These are phyloP conservation scores for Calycopis cecrops DNA, from an alignment of 1,140 invertebrate genomes.

Conservation along the genomic window DNA sequence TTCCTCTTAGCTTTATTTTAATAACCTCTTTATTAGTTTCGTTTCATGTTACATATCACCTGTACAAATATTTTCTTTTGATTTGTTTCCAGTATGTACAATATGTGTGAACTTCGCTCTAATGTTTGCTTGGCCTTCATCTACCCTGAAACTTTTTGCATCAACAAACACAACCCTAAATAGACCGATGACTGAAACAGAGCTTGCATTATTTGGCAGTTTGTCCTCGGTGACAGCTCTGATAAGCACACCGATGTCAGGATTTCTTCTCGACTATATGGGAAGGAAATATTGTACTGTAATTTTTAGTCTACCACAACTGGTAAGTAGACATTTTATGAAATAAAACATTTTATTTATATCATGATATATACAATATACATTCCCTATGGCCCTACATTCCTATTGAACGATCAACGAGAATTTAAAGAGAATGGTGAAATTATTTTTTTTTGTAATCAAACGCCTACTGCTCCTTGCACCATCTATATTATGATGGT, in stretches of 20 bases:
- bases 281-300: conserved; percentile 39
- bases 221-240: conserved; percentile 38
- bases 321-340: conserved; percentile 36
- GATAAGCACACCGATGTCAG: conserved; percentile 32
- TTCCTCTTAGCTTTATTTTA: no score
- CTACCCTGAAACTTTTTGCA: conserved; percentile 35
- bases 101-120: conserved; percentile 31
- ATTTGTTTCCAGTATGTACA: conserved; percentile 28
- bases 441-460: no score
- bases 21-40: no score
- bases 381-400: no score
- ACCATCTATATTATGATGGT: no score
- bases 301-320: conserved; percentile 28
- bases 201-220: conserved; percentile 36
- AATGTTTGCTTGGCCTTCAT: conserved; percentile 40
- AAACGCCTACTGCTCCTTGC: no score
- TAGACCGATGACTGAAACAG: conserved; percentile 37
- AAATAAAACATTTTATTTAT: no score
- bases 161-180: conserved; percentile 42
- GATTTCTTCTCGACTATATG: conserved; percentile 30
- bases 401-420: no score
- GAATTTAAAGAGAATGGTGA: no score
- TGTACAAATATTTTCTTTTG: no score
- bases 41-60: no score
- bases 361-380: no score